Evolutionary conservation across 2,797 vertebrate genomes (phyloP).

Genomic region (Sparidentex hasta): DNA sequence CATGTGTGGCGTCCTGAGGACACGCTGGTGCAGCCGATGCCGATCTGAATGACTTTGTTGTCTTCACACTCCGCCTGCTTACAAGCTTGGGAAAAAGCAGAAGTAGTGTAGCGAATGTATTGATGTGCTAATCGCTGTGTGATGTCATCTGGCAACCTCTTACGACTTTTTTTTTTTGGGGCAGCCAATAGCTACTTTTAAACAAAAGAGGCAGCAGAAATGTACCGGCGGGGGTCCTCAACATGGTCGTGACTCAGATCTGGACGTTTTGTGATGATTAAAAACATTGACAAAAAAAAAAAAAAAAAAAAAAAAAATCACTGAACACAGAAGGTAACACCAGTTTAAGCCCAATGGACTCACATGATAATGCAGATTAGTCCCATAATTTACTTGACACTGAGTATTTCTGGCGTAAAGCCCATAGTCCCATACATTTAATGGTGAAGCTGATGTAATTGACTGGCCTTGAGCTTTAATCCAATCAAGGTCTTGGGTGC

Average conservation of each 20-base stretch:
- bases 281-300: background rate
- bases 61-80: background rate
- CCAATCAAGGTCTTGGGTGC: background rate
- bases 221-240: background rate
- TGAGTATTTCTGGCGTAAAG: constrained; percentile 10
- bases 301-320: background rate
- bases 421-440: background rate
- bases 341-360: background rate
- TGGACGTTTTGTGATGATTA: background rate
- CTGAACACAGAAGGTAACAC: background rate
- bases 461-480: constrained; percentile 9
- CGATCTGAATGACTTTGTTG: constrained; percentile 47
- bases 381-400: background rate
- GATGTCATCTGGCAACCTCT: constrained; percentile 63
- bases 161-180: constrained; percentile 27
- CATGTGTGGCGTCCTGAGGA: constrained; percentile 19
- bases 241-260: background rate
- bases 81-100: constrained; percentile 66
- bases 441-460: background rate
- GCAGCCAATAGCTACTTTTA: constrained; percentile 44
- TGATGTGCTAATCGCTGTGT: constrained; percentile 72
- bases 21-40: constrained; percentile 22
- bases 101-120: constrained; percentile 58
- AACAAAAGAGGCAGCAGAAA: constrained; percentile 28
- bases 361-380: background rate